These are phyloP conservation scores for Automeris io DNA, from an alignment of 2,888 invertebrate species.

Conservation along the genomic window DNA sequence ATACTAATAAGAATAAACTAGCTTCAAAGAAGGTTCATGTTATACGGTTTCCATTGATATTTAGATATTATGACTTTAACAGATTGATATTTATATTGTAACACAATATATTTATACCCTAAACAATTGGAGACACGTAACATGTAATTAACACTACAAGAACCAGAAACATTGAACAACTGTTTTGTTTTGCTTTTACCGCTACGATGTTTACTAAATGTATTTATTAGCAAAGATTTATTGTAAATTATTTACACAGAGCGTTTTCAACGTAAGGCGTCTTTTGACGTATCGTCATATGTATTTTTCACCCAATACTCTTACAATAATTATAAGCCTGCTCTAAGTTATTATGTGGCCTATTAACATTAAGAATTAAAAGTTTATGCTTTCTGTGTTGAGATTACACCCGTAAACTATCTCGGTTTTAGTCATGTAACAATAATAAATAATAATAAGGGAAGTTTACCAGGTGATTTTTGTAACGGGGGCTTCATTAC, in stretches of 20 bases:
- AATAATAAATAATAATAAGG: slow-evolving; percentile 12
- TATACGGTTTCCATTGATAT: background rate
- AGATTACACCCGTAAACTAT: slow-evolving; percentile 53
- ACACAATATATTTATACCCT: slow-evolving; percentile 11
- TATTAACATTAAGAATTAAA: slow-evolving; percentile 60
- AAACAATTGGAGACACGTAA: slow-evolving; percentile 54
- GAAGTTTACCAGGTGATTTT: slow-evolving; percentile 29
- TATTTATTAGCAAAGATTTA: slow-evolving; percentile 46
- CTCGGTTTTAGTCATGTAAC: slow-evolving; percentile 37
- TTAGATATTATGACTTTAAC: slow-evolving; percentile 6
- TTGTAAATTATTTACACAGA: slow-evolving; percentile 51
- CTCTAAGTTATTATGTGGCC: slow-evolving; percentile 62
- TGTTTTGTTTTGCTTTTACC: slow-evolving; percentile 75
- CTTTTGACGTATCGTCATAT: slow-evolving; percentile 58
- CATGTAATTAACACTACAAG: slow-evolving; percentile 68
- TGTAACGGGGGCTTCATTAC: slow-evolving; percentile 46
- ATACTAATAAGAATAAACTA: background rate
- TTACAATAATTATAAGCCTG: slow-evolving; percentile 60
- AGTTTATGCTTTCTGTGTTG: slow-evolving; percentile 67
- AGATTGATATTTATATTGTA: slow-evolving; percentile 5
- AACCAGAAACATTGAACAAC: slow-evolving; percentile 61
- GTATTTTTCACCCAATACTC: slow-evolving; percentile 78
- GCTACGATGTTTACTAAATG: slow-evolving; percentile 74
- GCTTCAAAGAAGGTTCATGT: background rate
- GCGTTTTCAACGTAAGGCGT: slow-evolving; percentile 49